Base-by-base conservation (phyloP, 2,888 invertebrate species). In the Drosophila colorata region DNA sequence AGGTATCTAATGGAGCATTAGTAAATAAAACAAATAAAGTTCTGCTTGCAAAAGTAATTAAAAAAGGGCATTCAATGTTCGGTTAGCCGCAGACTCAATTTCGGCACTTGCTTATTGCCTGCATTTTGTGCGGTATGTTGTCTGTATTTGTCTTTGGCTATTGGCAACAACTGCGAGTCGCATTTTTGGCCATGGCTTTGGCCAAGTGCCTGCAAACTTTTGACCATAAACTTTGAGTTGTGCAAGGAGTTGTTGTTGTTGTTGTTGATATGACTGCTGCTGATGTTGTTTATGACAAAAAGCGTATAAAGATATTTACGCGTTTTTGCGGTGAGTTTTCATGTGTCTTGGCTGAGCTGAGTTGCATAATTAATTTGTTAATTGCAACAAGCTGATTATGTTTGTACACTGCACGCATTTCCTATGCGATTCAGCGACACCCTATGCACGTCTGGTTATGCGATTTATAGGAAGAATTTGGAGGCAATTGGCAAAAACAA, bases 401-500 rank as follows among this genome's bases (percentile, higher is more conserved):
- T 40, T 52, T 9, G 51, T 37, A 43, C 14, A 41, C 7, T 35
- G 53, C 64, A 72, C 78, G 80, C 78, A 74, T 69, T 80, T 80
- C 79, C 82, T 81, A 18, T 14, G n/a, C 18, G 14, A 2, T 18
- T n/a, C 25, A 35, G 37, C 40, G 28, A 41, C 58, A 60, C 55
- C 71, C 72, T 49, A 40, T 16, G 44, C 56, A 57, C 46, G 49
- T 41, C 41, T 38, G 70, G 65, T 82, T 69, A 75, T 75, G 57
- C 80, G 81, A 84, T 78, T 82, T 80, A 71, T 81, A 79, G 84
- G 81, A 82, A 83, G 74, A 83, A 79, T 75, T 58, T 60, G 55
- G 25, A 55, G 40, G 14, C 47, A 57, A 63, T 69, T 72, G 68
- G 59, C 52, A 56, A 63, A 37, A 60, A 69, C 69, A 73, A 73